A percentile compares a stretch with the other conserved stretches of the same genome.
Evolutionary conservation across 2,888 invertebrate species (phyloP).

Genomic region (Chloroclysta siterata): DNA sequence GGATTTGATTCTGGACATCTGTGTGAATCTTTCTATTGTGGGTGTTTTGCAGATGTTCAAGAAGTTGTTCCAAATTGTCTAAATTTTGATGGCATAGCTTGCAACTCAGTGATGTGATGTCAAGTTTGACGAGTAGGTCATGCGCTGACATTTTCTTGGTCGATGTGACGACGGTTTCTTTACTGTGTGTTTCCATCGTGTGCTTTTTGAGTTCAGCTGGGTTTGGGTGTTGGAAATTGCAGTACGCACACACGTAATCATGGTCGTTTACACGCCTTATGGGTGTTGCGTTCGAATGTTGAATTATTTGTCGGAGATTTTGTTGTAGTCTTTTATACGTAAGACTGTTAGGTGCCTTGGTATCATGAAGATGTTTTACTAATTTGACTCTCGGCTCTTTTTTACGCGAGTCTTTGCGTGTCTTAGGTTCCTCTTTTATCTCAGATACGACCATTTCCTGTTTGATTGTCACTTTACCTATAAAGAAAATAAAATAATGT

Average conservation of each 20-base stretch:
- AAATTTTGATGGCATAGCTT: conserved; percentile 61
- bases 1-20: conserved; percentile 55
- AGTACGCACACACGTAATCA: conserved; percentile 42
- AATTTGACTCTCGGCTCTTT: conserved; percentile 16
- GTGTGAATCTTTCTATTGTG: conserved; percentile 55
- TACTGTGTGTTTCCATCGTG: conserved; percentile 36
- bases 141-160: conserved; percentile 20
- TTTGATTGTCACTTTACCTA: conserved; percentile 27
- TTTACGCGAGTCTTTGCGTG: conserved; percentile 3
- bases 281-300: conserved; percentile 43
- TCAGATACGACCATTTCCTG: conserved; percentile 14
- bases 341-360: conserved; percentile 15
- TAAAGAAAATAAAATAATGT: conserved; percentile 25
- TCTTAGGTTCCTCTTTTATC: conserved; percentile 13
- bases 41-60: conserved; percentile 53
- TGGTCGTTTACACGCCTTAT: conserved; percentile 30
- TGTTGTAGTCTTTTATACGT: conserved; percentile 28
- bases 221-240: conserved; percentile 27
- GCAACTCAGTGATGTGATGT: conserved; percentile 43
- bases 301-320: conserved; percentile 22
- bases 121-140: conserved; percentile 32
- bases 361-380: conserved; percentile 17
- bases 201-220: conserved; percentile 39
- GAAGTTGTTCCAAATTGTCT: conserved; percentile 56
- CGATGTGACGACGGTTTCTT: conserved; percentile 20